A percentile compares a stretch with the other conserved stretches of the same genome.
Evolutionary conservation across 2,113 vertebrate species (phyloP).

Genomic region (Heterotilapia buettikoferi): DNA sequence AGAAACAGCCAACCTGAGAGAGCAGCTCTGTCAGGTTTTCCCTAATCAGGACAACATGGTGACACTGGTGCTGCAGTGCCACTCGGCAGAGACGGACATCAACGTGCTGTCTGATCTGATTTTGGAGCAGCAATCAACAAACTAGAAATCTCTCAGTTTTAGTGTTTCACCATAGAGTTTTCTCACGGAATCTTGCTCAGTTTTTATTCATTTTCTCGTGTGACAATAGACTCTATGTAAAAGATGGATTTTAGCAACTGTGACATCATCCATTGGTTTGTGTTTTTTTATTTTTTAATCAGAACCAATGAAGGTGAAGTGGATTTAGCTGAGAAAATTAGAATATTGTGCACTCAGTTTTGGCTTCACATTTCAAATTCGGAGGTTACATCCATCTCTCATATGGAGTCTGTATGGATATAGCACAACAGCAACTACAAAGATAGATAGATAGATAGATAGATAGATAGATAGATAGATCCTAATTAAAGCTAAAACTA

Average conservation of each 20-base stretch:
- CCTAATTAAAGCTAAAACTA: background rate
- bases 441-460: no score
- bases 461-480: background rate
- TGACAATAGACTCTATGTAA: background rate
- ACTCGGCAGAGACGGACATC: conserved; percentile 72
- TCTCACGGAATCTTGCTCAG: background rate
- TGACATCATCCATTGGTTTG: background rate
- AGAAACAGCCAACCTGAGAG: conserved; percentile 69
- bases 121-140: conserved; percentile 56
- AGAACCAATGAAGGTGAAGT: background rate
- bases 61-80: conserved; percentile 74
- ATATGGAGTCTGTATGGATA: background rate
- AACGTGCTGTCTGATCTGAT: conserved; percentile 77
- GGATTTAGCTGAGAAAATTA: background rate
- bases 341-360: background rate
- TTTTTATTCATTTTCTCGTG: background rate
- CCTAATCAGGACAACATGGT: conserved; percentile 76
- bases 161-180: background rate
- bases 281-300: background rate
- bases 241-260: background rate
- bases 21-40: conserved; percentile 76
- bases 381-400: background rate
- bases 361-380: background rate
- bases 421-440: background rate
- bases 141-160: background rate